Conservation (phyloP, 2,888 invertebrate genomes). For the Mesorhabditis sp. region DNA sequence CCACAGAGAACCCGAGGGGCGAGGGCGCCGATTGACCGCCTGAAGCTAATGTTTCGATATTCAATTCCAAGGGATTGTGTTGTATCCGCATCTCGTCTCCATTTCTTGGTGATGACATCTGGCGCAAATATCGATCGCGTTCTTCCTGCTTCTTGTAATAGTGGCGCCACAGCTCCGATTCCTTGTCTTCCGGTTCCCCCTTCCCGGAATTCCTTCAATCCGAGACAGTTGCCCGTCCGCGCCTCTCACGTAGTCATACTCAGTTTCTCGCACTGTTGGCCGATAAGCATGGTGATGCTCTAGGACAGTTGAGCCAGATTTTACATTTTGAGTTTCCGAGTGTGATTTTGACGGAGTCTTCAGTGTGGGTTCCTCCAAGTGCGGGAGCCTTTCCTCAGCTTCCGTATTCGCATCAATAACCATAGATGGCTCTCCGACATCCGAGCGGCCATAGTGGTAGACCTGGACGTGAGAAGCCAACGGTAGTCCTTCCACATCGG, state of each 20-base stretch:
- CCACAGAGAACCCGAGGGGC: conserved; percentile 30
- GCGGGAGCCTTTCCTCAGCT: not conserved
- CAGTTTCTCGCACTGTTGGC: too few species aligned
- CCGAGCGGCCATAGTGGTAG: conserved; percentile 20
- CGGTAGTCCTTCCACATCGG: conserved; percentile 14
- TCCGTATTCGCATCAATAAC: conserved; percentile 6
- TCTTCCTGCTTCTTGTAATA: not conserved
- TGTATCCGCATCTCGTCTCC: too few species aligned
- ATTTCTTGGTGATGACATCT: not conserved
- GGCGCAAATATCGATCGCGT: not conserved
- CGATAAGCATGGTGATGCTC: too few species aligned
- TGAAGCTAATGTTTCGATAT: conserved; percentile 8
- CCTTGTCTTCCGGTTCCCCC: too few species aligned
- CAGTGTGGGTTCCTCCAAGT: not conserved
- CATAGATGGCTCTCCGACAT: conserved; percentile 9
- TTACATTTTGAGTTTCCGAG: conserved; percentile 2
- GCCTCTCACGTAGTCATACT: too few species aligned
- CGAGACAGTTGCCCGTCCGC: too few species aligned
- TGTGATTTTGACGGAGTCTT: conserved; percentile 9
- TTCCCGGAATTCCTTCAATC: too few species aligned
- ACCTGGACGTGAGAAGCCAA: conserved; percentile 16
- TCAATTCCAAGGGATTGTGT: not conserved
- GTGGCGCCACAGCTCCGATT: not conserved
- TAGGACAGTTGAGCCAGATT: conserved; percentile 2
- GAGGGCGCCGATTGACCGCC: conserved; percentile 8